Conservation (phyloP, 1,140 invertebrate genomes). For the Caerostris extrusa region DNA sequence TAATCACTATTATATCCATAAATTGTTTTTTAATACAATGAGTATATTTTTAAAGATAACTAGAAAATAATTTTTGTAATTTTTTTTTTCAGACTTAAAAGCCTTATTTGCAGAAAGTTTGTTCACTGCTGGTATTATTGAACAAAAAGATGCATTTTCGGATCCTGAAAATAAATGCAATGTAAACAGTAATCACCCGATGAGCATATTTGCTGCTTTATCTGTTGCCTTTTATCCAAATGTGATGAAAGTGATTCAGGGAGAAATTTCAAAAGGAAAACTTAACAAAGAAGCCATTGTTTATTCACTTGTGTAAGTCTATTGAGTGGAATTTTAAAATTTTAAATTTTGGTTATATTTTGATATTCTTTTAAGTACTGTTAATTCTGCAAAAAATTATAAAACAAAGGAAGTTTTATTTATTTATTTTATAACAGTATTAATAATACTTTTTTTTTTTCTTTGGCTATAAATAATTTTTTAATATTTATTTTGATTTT, state of each 20-base stretch:
- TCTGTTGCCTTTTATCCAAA: conserved; percentile 81
- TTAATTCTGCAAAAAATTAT: no score
- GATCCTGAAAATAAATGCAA: conserved; percentile 78
- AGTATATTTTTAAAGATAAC: not conserved
- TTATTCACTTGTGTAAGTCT: conserved; percentile 67
- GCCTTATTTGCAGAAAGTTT: conserved; percentile 74
- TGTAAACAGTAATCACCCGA: conserved; percentile 80
- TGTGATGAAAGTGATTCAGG: conserved; percentile 60
- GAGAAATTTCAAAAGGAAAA: conserved; percentile 49
- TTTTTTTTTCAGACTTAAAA: conserved; percentile 73
- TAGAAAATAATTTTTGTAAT: not conserved
- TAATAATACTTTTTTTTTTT: no score
- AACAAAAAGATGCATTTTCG: conserved; percentile 81
- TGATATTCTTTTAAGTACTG: no score
- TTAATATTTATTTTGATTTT: no score
- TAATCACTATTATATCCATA: no score
- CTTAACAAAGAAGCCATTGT: conserved; percentile 44
- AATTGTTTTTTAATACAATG: no score
- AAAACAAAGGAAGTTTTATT: no score
- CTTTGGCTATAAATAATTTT: no score
- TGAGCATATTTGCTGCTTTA: conserved; percentile 81
- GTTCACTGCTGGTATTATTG: conserved; percentile 58
- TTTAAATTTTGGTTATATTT: not conserved
- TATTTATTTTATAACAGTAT: no score
- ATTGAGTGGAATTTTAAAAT: not conserved